These are phyloP conservation scores for Synanthedon formicaeformis DNA, from an alignment of 2,888 invertebrate genomes.

Conservation along the genomic window DNA sequence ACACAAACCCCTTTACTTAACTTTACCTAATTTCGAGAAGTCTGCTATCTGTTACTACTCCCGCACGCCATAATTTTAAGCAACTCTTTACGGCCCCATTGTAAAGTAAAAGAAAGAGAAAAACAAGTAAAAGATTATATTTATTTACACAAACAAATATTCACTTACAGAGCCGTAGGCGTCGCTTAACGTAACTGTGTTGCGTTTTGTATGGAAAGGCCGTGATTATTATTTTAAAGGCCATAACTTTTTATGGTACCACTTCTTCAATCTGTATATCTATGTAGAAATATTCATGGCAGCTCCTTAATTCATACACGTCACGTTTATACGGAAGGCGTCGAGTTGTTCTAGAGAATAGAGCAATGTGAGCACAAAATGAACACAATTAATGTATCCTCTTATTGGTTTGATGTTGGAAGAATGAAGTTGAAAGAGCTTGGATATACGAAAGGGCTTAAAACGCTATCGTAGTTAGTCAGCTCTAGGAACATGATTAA, in stretches of 20 bases:
- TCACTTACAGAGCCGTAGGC: not conserved
- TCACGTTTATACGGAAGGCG: conserved; percentile 51
- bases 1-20: too few species aligned
- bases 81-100: not conserved
- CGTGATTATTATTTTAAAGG: not conserved
- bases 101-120: not conserved
- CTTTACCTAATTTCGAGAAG: too few species aligned
- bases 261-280: conserved; percentile 21
- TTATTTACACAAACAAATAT: not conserved
- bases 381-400: conserved; percentile 42
- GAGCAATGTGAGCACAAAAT: conserved; percentile 34
- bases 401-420: conserved; percentile 5
- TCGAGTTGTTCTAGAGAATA: conserved; percentile 41
- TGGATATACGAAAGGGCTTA: too few species aligned
- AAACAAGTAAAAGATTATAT: not conserved
- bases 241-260: conserved; percentile 3
- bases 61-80: too few species aligned
- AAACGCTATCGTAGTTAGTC: too few species aligned
- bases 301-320: conserved; percentile 58
- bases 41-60: too few species aligned
- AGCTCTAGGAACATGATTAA: too few species aligned
- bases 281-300: conserved; percentile 26
- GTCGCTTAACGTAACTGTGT: not conserved
- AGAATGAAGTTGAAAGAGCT: too few species aligned
- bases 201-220: not conserved